Base-by-base conservation (phyloP, 2,113 vertebrate species). In the Pelecanoides urinatrix region DNA sequence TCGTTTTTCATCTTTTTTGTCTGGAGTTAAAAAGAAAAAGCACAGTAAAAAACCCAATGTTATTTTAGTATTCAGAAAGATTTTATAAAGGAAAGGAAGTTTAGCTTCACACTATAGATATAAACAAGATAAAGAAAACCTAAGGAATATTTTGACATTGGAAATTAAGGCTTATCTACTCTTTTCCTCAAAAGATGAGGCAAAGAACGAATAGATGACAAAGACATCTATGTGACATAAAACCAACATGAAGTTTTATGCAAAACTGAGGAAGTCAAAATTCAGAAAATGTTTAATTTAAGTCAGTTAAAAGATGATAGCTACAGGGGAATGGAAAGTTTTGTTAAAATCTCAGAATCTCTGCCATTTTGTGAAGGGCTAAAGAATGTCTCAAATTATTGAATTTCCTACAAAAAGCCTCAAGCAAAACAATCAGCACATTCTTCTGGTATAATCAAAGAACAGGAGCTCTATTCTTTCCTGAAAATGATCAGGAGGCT, bases 1-100 rank as follows among this genome's bases (percentile, higher is more conserved):
- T 87, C 99, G 98, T 89, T 99, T 99, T 86, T 99, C 99, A 82
- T 99, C 99, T 93, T 99, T 99, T 96, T 99, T 99, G 97, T 99
- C 99, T 99, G 91, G 26, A 97, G 96, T 95, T 66, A 40, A 73
- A 91, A 74, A 58, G 19, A 9, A 53, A 71, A 79, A 47, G 9
- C 14, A 44, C 3, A 65, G 9, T 13, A 27, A 85, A 95, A 66
- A 11, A 0, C 3, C 4, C 36, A 15, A 2, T 9, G 4, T 6
- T 49, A 23, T 34, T 61, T 67, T 2, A 65, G 34, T 30, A 22
- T 49, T 77, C 7, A 23, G 12, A 16, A 34, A 29, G 3, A 7
- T 36, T 72, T 63, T 56, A 47, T 17, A 16, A 34, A 68, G 62
- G n/a, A 27, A 72, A 88, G 7, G 8, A 59, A 27, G 5, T 7